A percentile compares a stretch with the other conserved stretches of the same genome.
Evolutionary conservation across 1,140 invertebrate species (phyloP).

Genomic region (Aphis craccivora): DNA sequence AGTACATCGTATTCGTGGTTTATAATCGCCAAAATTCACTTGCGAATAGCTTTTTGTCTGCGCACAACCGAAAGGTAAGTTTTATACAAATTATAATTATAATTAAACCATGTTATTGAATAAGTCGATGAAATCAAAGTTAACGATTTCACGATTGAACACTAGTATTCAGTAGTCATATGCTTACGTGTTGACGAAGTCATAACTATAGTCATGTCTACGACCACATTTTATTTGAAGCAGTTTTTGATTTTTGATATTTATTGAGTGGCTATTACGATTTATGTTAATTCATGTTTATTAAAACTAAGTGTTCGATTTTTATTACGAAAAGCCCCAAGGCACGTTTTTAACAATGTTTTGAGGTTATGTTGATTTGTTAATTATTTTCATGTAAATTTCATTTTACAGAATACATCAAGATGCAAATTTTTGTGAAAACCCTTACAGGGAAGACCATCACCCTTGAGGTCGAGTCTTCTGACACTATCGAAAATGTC

Average conservation of each 20-base stretch:
- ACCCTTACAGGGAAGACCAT: conserved; percentile 94
- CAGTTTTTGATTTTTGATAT: neutral
- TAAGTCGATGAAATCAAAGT: neutral
- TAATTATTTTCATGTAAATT: neutral
- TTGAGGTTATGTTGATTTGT: conserved; percentile 53
- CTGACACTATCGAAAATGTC: conserved; percentile 93
- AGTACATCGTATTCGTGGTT: too few relatives aligned
- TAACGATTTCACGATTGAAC: neutral
- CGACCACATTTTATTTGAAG: neutral
- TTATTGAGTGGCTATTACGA: neutral
- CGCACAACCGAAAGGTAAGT: neutral
- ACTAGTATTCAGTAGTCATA: neutral
- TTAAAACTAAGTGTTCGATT: neutral
- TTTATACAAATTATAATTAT: neutral
- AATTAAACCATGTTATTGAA: neutral
- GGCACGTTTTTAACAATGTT: neutral
- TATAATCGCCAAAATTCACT: too few relatives aligned
- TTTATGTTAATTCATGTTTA: neutral
- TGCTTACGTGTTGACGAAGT: neutral
- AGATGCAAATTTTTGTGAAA: conserved; percentile 95
- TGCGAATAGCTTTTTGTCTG: neutral
- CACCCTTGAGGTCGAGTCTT: conserved; percentile 90
- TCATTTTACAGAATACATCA: conserved; percentile 17
- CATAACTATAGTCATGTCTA: neutral
- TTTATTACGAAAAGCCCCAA: neutral